phyloP scores from a whole-genome alignment of 1,140 invertebrate genomes.

The Chelonus insularis region DNA sequence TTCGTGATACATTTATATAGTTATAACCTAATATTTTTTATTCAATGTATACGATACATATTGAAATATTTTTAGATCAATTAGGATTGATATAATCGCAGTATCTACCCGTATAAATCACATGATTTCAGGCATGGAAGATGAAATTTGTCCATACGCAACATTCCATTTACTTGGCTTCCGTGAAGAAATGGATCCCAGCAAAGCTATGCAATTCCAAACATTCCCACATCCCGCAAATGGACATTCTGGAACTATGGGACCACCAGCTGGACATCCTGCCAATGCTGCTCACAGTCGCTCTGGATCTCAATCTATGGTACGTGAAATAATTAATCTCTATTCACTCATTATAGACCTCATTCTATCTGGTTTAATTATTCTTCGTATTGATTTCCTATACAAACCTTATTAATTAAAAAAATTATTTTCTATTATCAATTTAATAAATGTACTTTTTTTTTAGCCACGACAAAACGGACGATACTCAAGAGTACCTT shows the following conservation, averaged over 20 bases:
- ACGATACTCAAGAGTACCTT: conserved; percentile 68
- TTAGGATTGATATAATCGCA: conserved; percentile 24
- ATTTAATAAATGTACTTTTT: too few relatives aligned
- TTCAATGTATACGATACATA: too few relatives aligned
- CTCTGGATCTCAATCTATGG: conserved; percentile 85
- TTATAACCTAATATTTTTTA: too few relatives aligned
- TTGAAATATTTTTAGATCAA: neutral
- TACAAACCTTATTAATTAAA: too few relatives aligned
- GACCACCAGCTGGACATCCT: conserved; percentile 67
- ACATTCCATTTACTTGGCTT: conserved; percentile 92
- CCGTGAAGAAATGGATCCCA: conserved; percentile 92
- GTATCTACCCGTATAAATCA: conserved; percentile 50
- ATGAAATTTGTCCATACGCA: conserved; percentile 92
- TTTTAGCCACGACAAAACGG: conserved; percentile 73
- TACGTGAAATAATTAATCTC: conserved; percentile 41
- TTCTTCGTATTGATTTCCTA: too few relatives aligned
- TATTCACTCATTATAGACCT: too few relatives aligned
- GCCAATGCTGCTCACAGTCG: conserved; percentile 74
- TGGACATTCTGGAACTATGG: conserved; percentile 75
- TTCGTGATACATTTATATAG: too few relatives aligned
- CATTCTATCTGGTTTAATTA: too few relatives aligned
- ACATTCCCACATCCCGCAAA: conserved; percentile 83
- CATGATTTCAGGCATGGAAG: conserved; percentile 77
- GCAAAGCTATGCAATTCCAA: conserved; percentile 83
- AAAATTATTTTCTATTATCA: conserved; percentile 2